phyloP scores from a whole-genome alignment of 1,140 invertebrate genomes.

The Leptopilina clavipes region DNA sequence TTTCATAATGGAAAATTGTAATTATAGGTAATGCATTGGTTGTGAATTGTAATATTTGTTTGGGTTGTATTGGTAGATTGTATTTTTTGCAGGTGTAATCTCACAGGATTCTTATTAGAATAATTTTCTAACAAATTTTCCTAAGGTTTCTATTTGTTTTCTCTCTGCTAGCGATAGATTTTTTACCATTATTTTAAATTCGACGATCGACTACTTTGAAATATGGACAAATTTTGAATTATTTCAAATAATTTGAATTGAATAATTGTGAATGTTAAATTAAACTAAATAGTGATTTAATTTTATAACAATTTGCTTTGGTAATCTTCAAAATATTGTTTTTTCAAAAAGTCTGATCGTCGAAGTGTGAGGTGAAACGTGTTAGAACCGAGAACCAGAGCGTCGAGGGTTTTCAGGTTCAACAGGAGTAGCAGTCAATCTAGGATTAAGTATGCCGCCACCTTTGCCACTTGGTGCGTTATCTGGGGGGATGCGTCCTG shows the following conservation, averaged over 20 bases:
- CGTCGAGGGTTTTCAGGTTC: conserved; percentile 74
- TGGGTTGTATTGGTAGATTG: background rate
- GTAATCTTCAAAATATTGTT: conserved; percentile 36
- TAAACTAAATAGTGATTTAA: conserved; percentile 1
- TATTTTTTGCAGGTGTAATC: background rate
- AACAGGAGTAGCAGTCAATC: conserved; percentile 61
- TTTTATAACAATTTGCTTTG: background rate
- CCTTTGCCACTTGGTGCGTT: conserved; percentile 61
- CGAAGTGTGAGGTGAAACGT: conserved; percentile 46
- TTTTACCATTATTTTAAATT: background rate
- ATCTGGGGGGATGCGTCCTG: conserved; percentile 57
- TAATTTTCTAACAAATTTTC: background rate
- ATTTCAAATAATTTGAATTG: no score
- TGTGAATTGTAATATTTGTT: conserved; percentile 15
- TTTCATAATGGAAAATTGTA: background rate
- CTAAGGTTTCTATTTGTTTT: background rate
- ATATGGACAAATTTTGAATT: no score
- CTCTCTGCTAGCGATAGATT: background rate
- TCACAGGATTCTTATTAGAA: background rate
- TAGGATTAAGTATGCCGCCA: conserved; percentile 66
- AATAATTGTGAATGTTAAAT: no score
- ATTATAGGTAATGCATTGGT: background rate
- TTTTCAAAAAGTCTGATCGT: background rate
- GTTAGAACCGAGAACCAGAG: conserved; percentile 61
- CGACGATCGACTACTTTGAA: conserved; percentile 23